Evolutionary conservation across 2,113 vertebrate species (phyloP).

Genomic region (Abramis brama): DNA sequence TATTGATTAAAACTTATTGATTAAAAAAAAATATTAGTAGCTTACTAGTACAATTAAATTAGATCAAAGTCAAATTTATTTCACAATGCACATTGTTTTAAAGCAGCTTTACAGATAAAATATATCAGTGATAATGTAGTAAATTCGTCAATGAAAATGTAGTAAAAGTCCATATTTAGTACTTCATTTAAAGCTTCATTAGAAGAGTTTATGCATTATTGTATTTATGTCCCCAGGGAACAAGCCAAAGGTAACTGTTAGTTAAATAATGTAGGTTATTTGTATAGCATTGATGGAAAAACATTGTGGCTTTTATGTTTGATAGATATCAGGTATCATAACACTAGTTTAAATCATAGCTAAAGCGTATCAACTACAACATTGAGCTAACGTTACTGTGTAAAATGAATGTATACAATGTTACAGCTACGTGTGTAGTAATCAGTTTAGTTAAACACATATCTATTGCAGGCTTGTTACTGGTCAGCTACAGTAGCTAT

Average conservation of each 20-base stretch:
- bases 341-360: background rate
- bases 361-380: background rate
- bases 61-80: too few species aligned
- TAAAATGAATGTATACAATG: background rate
- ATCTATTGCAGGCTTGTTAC: background rate
- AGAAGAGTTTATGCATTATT: background rate
- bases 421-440: too few species aligned
- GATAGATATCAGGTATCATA: background rate
- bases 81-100: too few species aligned
- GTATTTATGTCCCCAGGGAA: background rate
- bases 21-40: too few species aligned
- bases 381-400: background rate
- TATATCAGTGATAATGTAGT: too few species aligned
- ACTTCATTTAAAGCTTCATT: background rate
- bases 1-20: too few species aligned
- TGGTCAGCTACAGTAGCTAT: background rate
- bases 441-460: background rate
- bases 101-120: too few species aligned
- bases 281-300: background rate
- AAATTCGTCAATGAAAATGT: too few species aligned
- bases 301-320: background rate
- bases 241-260: background rate
- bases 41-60: too few species aligned
- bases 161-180: background rate
- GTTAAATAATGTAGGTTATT: background rate